Conservation (phyloP, 2,888 invertebrate species). For the Drosophila planitibia region DNA sequence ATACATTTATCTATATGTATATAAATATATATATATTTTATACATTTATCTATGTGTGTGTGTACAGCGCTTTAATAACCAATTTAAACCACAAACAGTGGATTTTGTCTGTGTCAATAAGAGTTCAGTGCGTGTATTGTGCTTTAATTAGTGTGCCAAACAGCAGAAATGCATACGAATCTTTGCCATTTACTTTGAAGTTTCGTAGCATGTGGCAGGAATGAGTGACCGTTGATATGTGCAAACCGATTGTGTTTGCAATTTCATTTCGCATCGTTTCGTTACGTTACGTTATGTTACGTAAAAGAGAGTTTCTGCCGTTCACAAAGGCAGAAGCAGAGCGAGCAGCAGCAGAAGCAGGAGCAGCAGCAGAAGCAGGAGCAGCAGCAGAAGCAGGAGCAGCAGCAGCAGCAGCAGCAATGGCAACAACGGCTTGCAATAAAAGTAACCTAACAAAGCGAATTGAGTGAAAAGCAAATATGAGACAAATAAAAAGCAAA, state of each 20-base stretch:
- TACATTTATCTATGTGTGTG: neutral
- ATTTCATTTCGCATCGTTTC: slow-evolving; percentile 66
- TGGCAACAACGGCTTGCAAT: slow-evolving; percentile 56
- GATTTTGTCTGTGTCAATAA: neutral
- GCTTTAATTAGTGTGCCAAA: slow-evolving; percentile 4
- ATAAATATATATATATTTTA: no score
- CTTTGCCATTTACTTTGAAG: slow-evolving; percentile 30
- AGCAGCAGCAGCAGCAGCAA: neutral
- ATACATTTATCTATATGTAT: no score
- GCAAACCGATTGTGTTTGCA: slow-evolving; percentile 72
- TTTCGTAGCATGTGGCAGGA: slow-evolving; percentile 26
- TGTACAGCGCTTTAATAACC: neutral
- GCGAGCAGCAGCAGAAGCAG: no score
- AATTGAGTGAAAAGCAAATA: slow-evolving; percentile 83
- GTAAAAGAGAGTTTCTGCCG: neutral
- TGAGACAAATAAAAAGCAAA: slow-evolving; percentile 81
- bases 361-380: slow-evolving; percentile 6
- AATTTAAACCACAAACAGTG: neutral
- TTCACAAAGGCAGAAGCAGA: slow-evolving; percentile 1
- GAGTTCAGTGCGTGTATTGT: neutral
- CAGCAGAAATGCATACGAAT: neutral
- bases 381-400: neutral
- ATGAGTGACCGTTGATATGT: slow-evolving; percentile 54
- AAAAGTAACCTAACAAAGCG: slow-evolving; percentile 82
- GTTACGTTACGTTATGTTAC: slow-evolving; percentile 24